Percentiles rank a stretch among this genome's conserved stretches.
Evolutionary conservation across 2,888 invertebrate species (phyloP).

Genomic region (Homarus gammarus): DNA sequence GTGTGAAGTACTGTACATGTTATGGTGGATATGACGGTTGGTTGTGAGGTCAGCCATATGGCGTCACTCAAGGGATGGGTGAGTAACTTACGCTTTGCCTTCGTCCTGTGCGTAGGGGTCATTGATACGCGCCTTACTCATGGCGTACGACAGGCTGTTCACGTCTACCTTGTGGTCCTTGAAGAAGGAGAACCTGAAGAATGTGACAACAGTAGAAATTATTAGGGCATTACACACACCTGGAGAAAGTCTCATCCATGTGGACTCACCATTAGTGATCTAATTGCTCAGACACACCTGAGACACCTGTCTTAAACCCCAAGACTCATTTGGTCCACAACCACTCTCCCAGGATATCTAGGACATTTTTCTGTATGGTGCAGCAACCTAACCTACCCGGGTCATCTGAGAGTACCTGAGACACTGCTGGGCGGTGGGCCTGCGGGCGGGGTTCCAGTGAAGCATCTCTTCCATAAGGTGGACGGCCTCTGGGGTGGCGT

Average conservation of each 20-base stretch:
- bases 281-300: no score
- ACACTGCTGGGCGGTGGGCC: constrained; percentile 94
- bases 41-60: no score
- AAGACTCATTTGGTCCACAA: no score
- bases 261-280: no score
- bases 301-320: no score
- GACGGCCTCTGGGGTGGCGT: constrained; percentile 90
- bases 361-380: no score
- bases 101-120: constrained; percentile 35
- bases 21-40: no score
- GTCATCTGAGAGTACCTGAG: constrained; percentile 82
- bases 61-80: neutral
- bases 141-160: constrained; percentile 46
- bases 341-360: no score
- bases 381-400: neutral
- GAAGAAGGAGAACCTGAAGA: constrained; percentile 55
- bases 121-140: constrained; percentile 38
- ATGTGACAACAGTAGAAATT: neutral
- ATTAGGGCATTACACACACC: neutral
- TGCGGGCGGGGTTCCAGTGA: constrained; percentile 91
- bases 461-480: constrained; percentile 91
- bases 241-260: no score
- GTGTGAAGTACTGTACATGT: no score
- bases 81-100: constrained; percentile 4
- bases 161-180: constrained; percentile 55